Conservation (phyloP, 2,888 invertebrate genomes). For the Cheilosia impressa region DNA sequence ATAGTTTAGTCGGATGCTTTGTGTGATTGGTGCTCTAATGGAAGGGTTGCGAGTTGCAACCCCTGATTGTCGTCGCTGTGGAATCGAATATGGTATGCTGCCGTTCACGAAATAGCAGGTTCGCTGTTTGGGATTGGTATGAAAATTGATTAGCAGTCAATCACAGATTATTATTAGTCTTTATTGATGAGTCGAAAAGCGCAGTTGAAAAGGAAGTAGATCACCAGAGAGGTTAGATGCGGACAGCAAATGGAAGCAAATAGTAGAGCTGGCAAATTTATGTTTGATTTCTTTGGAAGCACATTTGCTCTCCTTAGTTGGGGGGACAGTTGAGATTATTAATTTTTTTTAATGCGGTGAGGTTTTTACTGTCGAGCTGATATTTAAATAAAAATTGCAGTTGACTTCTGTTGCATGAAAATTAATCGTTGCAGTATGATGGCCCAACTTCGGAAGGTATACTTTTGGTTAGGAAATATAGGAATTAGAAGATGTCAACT, state of each 20-base stretch:
- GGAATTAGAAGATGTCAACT: too few relatives aligned
- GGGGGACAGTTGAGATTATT: neutral
- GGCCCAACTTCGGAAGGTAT: too few relatives aligned
- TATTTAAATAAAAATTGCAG: too few relatives aligned
- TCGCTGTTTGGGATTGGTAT: slow-evolving; percentile 12
- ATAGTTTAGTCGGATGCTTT: slow-evolving; percentile 35
- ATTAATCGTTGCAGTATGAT: too few relatives aligned
- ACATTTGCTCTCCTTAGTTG: neutral
- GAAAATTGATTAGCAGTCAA: slow-evolving; percentile 54
- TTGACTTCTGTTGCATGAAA: too few relatives aligned
- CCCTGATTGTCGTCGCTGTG: slow-evolving; percentile 34
- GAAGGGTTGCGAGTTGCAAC: slow-evolving; percentile 32
- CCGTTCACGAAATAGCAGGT: slow-evolving; percentile 22
- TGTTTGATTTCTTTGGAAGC: neutral
- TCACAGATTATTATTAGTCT: slow-evolving; percentile 40
- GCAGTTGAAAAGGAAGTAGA: slow-evolving; percentile 13
- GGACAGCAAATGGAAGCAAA: slow-evolving; percentile 20
- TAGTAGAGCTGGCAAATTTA: slow-evolving; percentile 13
- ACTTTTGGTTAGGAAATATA: too few relatives aligned
- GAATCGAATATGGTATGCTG: neutral
- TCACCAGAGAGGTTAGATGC: neutral
- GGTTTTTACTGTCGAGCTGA: too few relatives aligned
- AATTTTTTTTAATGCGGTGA: too few relatives aligned
- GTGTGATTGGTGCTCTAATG: neutral
- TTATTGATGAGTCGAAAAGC: slow-evolving; percentile 31